Evolutionary conservation across 2,888 invertebrate species (phyloP), one percentile per base, ranked within the genome.

Genomic region (Diplolepis rosae): DNA sequence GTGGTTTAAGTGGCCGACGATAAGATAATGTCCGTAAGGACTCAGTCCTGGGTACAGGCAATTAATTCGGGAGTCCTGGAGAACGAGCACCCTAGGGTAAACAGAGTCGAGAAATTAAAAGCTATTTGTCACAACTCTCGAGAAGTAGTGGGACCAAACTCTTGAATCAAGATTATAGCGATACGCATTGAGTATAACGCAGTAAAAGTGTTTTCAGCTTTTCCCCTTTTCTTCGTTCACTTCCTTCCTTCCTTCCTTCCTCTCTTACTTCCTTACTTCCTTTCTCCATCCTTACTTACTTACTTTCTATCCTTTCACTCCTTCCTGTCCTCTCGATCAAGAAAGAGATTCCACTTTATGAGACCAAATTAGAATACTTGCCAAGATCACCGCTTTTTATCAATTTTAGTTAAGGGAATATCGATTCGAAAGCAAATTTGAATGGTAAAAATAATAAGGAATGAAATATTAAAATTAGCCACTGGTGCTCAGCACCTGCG

Each of bases 91-190:
- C 74, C 84, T 83, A 79, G 85, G 77, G 87, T 87, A 88, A 88
- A 87, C 88, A 88, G 84, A 81, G 82, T 78, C 85, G 82, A 88
- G 87, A 88, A 88, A 88, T 88, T 88, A 88, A 88, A 88, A 88
- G 88, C 88, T 83, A 88, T 88, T 88, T 88, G 88, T 88, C 88
- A 88, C 84, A 84, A 71, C 68, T 73, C 72, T 73, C 50, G 72
- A 66, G 72, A 51, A 68, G 65, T 48, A 54, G 68, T 66, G 69
- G 61, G 72, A 32, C 66, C 70, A 50, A 72, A 74, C 81, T 79
- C 74, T 78, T 82, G 85, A 87, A 88, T 87, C 85, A 86, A 87
- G 87, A 88, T 87, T 84, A 80, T 77, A 79, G 78, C 79, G 81
- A 84, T 83, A 81, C 75, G 79, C 78, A 79, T 75, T 73, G 71